Conservation (phyloP, 2,113 vertebrate genomes). For the Anser cygnoides region DNA sequence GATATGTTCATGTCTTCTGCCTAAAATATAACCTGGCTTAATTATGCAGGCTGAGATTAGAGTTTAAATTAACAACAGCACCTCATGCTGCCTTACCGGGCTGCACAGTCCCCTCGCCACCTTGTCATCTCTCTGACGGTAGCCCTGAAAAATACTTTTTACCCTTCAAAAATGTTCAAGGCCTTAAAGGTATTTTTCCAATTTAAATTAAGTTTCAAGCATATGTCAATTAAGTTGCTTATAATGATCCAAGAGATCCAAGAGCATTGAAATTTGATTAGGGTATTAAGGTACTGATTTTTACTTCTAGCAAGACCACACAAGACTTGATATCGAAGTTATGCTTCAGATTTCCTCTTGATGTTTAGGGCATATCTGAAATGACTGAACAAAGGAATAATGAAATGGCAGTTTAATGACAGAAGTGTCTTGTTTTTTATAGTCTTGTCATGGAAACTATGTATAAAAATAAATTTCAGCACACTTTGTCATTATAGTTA, state of each 20-base stretch:
- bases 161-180: not conserved
- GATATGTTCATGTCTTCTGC: not conserved
- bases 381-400: conserved; percentile 44
- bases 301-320: not conserved
- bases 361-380: conserved; percentile 41
- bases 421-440: not conserved
- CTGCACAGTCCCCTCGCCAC: accelerated
- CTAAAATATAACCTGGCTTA: not conserved
- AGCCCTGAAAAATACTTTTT: not conserved
- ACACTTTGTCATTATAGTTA: conserved; percentile 48
- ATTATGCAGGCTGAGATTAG: not conserved
- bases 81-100: not conserved
- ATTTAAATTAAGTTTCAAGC: not conserved
- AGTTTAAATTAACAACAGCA: not conserved
- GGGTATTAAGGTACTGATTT: not conserved
- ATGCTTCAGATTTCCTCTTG: not conserved
- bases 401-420: not conserved
- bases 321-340: not conserved
- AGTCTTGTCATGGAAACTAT: conserved; percentile 57
- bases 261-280: not conserved
- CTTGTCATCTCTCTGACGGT: not conserved
- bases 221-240: not conserved
- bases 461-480: conserved; percentile 60
- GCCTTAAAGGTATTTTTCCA: not conserved
- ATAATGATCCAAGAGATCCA: not conserved